phyloP scores from a whole-genome alignment of 2,113 vertebrate species.

The Parotia lawesii region DNA sequence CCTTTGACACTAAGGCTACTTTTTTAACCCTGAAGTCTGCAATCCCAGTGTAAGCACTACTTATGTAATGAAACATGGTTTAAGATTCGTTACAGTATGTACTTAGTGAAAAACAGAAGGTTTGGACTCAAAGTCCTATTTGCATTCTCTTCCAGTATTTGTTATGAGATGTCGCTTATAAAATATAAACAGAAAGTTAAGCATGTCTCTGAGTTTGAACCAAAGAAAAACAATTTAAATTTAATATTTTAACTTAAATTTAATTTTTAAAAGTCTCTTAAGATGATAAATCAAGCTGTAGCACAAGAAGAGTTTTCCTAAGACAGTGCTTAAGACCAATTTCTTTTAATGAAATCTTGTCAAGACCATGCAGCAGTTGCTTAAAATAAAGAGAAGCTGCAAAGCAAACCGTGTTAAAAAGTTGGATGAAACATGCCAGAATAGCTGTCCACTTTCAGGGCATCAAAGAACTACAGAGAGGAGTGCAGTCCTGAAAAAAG shows the following conservation, averaged over 20 bases:
- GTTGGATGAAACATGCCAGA: background rate
- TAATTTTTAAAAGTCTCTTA: background rate
- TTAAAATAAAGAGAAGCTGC: background rate
- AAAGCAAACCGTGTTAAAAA: background rate
- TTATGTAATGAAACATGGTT: background rate
- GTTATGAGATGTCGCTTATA: background rate
- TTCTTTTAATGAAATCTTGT: background rate
- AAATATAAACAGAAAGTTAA: background rate
- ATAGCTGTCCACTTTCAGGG: background rate
- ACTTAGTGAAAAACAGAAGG: background rate
- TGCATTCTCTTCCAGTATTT: background rate
- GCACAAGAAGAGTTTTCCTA: background rate
- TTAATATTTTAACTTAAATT: background rate
- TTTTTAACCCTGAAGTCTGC: background rate
- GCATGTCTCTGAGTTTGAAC: background rate
- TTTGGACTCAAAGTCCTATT: background rate
- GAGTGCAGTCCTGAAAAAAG: background rate
- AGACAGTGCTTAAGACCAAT: background rate
- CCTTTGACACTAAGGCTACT: background rate
- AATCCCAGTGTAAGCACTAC: background rate
- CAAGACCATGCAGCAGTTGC: background rate
- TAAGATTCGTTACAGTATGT: background rate
- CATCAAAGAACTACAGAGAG: background rate
- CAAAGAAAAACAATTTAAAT: background rate
- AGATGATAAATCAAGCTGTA: background rate